Conservation (phyloP, 2,113 vertebrate species). For the Amblyopsis rosae region DNA sequence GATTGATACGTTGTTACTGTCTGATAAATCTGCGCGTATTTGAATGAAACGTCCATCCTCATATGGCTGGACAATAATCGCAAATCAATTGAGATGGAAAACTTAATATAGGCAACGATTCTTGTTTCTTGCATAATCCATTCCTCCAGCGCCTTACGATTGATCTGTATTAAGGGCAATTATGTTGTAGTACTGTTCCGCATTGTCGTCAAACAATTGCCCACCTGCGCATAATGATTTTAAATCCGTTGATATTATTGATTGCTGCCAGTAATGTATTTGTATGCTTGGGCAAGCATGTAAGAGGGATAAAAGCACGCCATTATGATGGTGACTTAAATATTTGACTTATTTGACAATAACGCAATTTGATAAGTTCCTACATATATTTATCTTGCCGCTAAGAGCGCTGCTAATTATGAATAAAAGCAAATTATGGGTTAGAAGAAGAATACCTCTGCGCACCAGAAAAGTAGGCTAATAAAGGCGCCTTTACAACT, state of each 20-base stretch:
- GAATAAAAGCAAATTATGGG: slow-evolving; percentile 8
- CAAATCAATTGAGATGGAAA: too few relatives aligned
- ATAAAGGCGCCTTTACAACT: slow-evolving; percentile 27
- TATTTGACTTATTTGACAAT: slow-evolving; percentile 11
- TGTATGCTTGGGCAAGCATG: too few relatives aligned
- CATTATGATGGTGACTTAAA: not conserved
- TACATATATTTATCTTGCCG: not conserved
- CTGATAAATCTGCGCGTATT: slow-evolving; percentile 16
- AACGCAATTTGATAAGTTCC: not conserved
- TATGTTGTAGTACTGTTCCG: too few relatives aligned
- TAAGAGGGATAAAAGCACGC: not conserved
- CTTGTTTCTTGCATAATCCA: too few relatives aligned
- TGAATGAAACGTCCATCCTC: slow-evolving; percentile 14
- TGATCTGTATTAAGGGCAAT: too few relatives aligned
- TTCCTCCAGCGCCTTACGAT: too few relatives aligned
- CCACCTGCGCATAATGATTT: too few relatives aligned
- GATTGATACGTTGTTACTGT: not conserved
- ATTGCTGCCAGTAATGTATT: slow-evolving; percentile 15
- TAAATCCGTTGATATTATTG: not conserved
- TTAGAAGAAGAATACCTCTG: slow-evolving; percentile 34
- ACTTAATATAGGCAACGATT: too few relatives aligned
- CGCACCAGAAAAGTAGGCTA: slow-evolving; percentile 8
- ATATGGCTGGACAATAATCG: too few relatives aligned
- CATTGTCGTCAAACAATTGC: too few relatives aligned
- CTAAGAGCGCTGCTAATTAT: not conserved